Base-by-base conservation (phyloP, 2,888 invertebrate genomes). In the Pheosia gnoma region DNA sequence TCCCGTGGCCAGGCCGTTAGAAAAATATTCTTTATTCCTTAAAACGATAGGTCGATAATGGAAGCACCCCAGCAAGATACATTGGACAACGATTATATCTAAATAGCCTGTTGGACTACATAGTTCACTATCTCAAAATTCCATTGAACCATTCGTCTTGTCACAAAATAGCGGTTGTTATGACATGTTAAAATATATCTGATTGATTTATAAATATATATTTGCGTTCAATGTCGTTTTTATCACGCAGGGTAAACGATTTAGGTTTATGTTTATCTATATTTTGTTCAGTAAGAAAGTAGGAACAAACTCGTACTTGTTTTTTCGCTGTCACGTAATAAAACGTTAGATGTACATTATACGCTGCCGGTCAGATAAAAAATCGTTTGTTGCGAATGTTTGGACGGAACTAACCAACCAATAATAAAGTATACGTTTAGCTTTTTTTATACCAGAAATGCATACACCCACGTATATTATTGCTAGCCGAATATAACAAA, bases 181-280 rank as follows among this genome's bases (percentile, higher is more conserved):
- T 72, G 78, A 78, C 78, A 70, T 71, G 64, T 63, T 70, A 61
- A 68, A 72, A 80, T 74, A 72, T 68, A 75, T 73, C 49, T 63
- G 45, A 62, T 59, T 60, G 59, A 58, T 59, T 62, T 65, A 61
- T 72, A 68, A 25, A 25, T 63, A 60, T 65, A 62, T 66, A 64
- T 51, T 61, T 59, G 59, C 49, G 53, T 63, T 62, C 57, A 67
- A 63, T 62, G 54, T 36, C 60, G 58, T 58, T 36, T 39, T 4
- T 37, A 53, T 53, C 53, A 52, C 51, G 57, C 41, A n/a, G 1
- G 37, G 57, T 52, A 52, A 57, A 57, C 4, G 57, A 36, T 41
- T 60, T 49, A 47, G 49, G 49, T 5, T 53, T 37, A 51, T 41
- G 38, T 56, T 56, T 51, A 56, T 51, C 47, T 60, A 11, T 37